Base-by-base conservation (phyloP, 2,113 vertebrate species). In the Lathamus discolor region DNA sequence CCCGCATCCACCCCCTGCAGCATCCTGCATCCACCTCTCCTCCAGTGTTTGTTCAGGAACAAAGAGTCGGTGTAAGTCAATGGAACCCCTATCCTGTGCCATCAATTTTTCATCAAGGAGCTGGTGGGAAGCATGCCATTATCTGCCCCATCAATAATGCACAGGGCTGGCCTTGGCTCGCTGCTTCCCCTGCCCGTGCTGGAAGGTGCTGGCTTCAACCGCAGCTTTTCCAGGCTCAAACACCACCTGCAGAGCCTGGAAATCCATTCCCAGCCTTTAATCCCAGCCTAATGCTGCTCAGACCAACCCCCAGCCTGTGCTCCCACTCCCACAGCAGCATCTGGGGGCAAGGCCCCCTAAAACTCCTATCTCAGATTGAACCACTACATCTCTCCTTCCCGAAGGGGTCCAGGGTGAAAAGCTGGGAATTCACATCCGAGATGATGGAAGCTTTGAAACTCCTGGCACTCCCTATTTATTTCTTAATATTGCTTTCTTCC, bases 41-140 rank as follows among this genome's bases (percentile, higher is more conserved):
- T 18, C 3, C 0, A 10, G 66, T 4, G 39, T 90, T 20, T 44
- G 79, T 24, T n/a, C 29, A 59, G 82, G 44, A 87, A 78, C 69
- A 84, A 81, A 82, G 51, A 8, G n/a, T 48, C 17, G 0, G 64
- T n/a, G 55, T 78, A 46, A 11, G 94, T 94, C 89, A 4, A 82
- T 22, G 78, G 49, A 76, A 68, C 85, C 55, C 70, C 86, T 94
- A 0, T 80, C 69, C 90, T 15, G 1, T 31, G 74, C 81, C 93
- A 98, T 98, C 97, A 97, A 97, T 97, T 97, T 98, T 98, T 98
- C 85, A 91, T 93, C 92, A 89, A 54, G 82, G 81, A 79, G 62
- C 62, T 0, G 2, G 44, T 44, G 63, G 73, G 89, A 83, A 76
- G 66, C 8, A 1, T 7, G 17, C 64, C 67, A 63, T 91, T 88